These are phyloP conservation scores for Dolichoris vasculosae DNA, from an alignment of 1,140 invertebrate species.

Conservation along the genomic window DNA sequence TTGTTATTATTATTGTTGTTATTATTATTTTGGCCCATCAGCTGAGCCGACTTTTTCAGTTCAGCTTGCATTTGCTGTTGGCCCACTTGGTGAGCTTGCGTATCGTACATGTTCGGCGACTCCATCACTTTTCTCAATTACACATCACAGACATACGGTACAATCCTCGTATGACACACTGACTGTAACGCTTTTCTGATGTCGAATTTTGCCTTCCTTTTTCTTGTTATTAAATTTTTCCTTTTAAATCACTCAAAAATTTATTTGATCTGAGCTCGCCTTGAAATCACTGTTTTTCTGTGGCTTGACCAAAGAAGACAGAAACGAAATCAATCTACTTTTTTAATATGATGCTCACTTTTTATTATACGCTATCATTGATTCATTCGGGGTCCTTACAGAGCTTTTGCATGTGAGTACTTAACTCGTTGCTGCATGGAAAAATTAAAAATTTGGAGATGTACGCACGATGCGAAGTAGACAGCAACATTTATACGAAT, in stretches of 20 bases:
- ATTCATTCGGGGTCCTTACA: no score
- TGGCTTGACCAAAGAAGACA: no score
- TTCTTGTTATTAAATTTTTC: background rate
- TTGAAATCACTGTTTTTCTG: no score
- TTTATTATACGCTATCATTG: no score
- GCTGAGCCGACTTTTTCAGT: slow-evolving; percentile 67
- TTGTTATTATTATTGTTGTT: slow-evolving; percentile 60
- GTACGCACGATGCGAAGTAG: no score
- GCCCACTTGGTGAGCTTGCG: slow-evolving; percentile 70
- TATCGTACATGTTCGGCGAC: slow-evolving; percentile 73
- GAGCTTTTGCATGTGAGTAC: no score
- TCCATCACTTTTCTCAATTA: slow-evolving; percentile 68
- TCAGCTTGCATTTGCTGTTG: slow-evolving; percentile 59
- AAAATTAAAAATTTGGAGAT: no score
- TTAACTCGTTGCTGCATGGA: no score
- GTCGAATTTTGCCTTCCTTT: background rate
- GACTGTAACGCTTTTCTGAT: background rate
- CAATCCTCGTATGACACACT: background rate
- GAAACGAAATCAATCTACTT: no score
- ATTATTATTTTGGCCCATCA: slow-evolving; percentile 62
- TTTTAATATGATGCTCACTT: no score
- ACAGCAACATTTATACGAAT: background rate
- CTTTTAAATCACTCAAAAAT: background rate
- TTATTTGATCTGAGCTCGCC: no score
- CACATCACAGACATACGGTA: slow-evolving; percentile 65